A percentile compares a stretch with the other conserved stretches of the same genome.
Conservation (phyloP, 2,113 vertebrate species). For the Electrona antarctica region DNA sequence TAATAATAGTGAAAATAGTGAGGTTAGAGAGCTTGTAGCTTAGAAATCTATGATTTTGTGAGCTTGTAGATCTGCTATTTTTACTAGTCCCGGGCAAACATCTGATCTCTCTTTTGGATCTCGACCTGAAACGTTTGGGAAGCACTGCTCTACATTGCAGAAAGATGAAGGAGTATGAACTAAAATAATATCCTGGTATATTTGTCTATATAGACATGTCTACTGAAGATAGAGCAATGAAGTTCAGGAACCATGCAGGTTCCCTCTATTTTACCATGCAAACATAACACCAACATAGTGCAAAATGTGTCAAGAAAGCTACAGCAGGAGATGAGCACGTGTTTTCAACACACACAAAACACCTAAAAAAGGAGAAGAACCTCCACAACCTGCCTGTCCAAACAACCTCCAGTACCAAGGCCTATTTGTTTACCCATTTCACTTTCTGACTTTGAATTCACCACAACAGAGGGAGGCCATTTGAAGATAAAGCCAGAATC, state of each 20-base stretch:
- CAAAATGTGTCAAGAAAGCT: too few species aligned
- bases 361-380: not conserved
- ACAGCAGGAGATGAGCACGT: too few species aligned
- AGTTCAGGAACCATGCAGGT: not conserved
- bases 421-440: slow-evolving; percentile 15
- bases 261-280: too few species aligned
- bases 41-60: too few species aligned
- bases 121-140: too few species aligned
- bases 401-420: not conserved
- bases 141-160: too few species aligned
- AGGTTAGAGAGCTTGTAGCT: not conserved
- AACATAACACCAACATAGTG: too few species aligned
- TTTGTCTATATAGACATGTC: not conserved
- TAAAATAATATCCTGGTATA: too few species aligned
- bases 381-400: not conserved
- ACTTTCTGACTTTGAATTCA: slow-evolving; percentile 42
- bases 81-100: too few species aligned
- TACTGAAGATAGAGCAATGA: not conserved
- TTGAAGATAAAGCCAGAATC: slow-evolving; percentile 54
- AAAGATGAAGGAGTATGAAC: not conserved
- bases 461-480: slow-evolving; percentile 33
- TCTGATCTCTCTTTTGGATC: too few species aligned
- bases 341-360: too few species aligned
- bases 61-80: not conserved
- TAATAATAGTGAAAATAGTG: too few species aligned